Evolutionary conservation across 1,140 invertebrate genomes (phyloP).

Genomic region (Drosophila nebulosa): DNA sequence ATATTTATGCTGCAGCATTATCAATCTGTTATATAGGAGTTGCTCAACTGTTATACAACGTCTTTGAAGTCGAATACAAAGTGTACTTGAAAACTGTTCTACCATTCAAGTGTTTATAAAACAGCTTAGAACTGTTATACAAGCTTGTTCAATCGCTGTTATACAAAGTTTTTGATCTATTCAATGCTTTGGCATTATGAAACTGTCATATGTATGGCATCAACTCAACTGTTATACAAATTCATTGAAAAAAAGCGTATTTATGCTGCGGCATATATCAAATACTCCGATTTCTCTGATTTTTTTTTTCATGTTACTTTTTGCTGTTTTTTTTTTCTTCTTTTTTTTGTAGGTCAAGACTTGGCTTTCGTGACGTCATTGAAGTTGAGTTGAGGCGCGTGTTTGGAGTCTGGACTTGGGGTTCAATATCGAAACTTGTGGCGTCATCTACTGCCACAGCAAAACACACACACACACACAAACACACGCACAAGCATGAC

Average conservation of each 20-base stretch:
- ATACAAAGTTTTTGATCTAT: background rate
- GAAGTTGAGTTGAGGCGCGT: conserved; percentile 21
- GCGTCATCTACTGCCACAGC: background rate
- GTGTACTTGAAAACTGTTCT: too few species aligned
- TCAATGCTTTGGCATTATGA: too few species aligned
- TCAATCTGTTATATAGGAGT: too few species aligned
- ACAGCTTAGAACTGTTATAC: too few species aligned
- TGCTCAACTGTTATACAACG: too few species aligned
- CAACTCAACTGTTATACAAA: background rate
- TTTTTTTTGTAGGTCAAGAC: conserved; percentile 52
- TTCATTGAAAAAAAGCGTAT: background rate
- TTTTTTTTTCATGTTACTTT: background rate
- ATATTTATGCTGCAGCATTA: too few species aligned
- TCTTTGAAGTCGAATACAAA: too few species aligned
- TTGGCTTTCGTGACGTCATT: conserved; percentile 54
- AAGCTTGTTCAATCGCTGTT: too few species aligned
- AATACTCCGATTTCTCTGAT: background rate
- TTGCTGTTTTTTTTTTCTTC: background rate
- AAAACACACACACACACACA: background rate
- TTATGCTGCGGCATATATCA: background rate
- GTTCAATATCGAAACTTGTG: background rate
- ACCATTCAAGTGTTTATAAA: too few species aligned
- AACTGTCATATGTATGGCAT: too few species aligned
- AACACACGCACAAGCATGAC: conserved; percentile 29
- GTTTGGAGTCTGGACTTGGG: conserved; percentile 12